Evolutionary conservation across 2,113 vertebrate genomes (phyloP), one percentile per base, ranked within the genome.

Genomic region (Aegithalos caudatus): DNA sequence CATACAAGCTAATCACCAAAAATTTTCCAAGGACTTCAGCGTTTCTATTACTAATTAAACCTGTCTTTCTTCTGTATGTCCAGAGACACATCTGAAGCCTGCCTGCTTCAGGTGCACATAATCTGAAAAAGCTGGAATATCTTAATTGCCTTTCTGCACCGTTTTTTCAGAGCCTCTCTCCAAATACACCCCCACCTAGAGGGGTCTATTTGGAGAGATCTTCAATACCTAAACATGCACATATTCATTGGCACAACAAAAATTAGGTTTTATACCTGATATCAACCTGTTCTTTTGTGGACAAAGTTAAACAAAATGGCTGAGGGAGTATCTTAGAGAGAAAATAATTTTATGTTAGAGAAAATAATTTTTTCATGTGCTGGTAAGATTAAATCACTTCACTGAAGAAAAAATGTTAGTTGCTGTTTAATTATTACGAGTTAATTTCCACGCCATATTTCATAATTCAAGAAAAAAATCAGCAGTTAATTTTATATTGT

Each of bases 41-140:
- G n/a, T 48, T 92, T 53, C 76, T 80, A 17, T 20, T 44, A 27
- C 37, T 92, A 88, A 88, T 89, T 78, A 78, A 96, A 81, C 23
- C 28, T 35, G n/a, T 48, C 45, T 73, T 65, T 79, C 56, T 57
- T 78, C 38, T 79, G 7, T 42, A 81, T n/a, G 44, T 79, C 65
- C 65, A 71, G 73, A 91, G 65, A 81, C 67, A 65, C 5, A 10
- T 56, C 76, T 71, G 58, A 16, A 86, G 19, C 44, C 28, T 76
- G 42, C 7, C 18, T 50, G n/a, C 33, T 89, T n/a, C 40, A 81
- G 60, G 71, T 50, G 38, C 10, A 83, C 54, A 17, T 42, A 61
- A 62, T 35, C 23, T 50, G 61, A 40, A 81, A 77, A 66, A 58
- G 21, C 27, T 62, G 81, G 45, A 70, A 91, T 20, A 42, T 21